Evolutionary conservation across 2,888 invertebrate genomes (phyloP), one percentile per base, ranked within the genome.

Genomic region (Tachina fera): DNA sequence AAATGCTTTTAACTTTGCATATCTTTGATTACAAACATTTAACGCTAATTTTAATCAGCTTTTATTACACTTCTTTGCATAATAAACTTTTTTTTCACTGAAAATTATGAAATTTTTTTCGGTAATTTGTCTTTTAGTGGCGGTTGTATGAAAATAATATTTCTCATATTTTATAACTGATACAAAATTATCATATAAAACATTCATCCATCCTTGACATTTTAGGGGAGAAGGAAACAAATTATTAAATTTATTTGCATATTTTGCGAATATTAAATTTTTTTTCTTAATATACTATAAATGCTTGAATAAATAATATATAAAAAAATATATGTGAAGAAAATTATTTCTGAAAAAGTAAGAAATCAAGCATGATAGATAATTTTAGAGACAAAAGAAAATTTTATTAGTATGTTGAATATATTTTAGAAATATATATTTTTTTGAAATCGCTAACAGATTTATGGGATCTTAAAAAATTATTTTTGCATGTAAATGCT

Each of bases 201-300:
- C 19, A 67, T 65, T 56, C 41, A 65, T 71, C 51, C 76, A 67
- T 84, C 79, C 84, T 84, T 84, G 84, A 76, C 76, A 84, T 76
- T 84, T 75, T 41, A 3, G 41, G 58, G 16, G 51, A 47, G 6
- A 39, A 47, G 5, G 9, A 60, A 16, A 16, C 31, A 61, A 22
- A 19, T 67, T 67, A 77, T 67, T 58, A 71, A 71, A 65, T 60
- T 72, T 67, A 78, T 78, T 77, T 67, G 53, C 61, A 71, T 70
- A 13, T 56, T 49, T 31, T 19, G 10, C 16, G 11, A n/a, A 70
- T 51, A 61, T 22, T 77, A 67, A 19, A 65, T 43, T 19, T 56
- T 19, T 13, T 75, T 53, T n/a, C n/a, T 31, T 31, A 31, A 31
- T 31, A 31, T 31, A 60, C 19, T 9, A 67, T 19, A 16, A 58